Evolutionary conservation across 2,113 vertebrate genomes (phyloP), one percentile per base, ranked within the genome.

Genomic region (Indicator maculatus): DNA sequence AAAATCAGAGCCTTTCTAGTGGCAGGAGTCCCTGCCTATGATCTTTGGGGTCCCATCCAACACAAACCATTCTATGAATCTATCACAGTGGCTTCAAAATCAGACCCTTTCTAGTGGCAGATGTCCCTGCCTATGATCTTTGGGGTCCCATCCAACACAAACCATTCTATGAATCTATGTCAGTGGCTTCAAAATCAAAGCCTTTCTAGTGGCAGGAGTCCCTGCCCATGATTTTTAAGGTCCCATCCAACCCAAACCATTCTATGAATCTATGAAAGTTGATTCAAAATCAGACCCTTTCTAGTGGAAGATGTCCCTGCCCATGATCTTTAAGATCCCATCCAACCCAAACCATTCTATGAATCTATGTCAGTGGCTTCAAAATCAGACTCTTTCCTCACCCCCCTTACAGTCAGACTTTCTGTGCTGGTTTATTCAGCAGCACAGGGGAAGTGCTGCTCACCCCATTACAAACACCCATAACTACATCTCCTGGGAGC

Each of bases 361-460:
- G 47, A 11, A 47, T 47, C 47, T 17, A 47, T 47, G 8, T 21
- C 20, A 77, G 47, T 14, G 20, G 33, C 66, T 78, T 78, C 61
- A 64, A 60, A 77, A 59, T 5, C 2, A 0, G 52, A 59, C 45
- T 8, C 80, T 39, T 47, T 10, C 86, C 53, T 44, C 75, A 26
- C 23, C 44, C 1, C 2, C 10, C 19, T 33, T 24, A 16, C 33
- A 8, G 39, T n/a, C 16, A 9, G 41, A 58, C 36, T 74, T 66
- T 72, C 45, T 88, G 10, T 50, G 47, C 47, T 50, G 47, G 21
- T 80, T 89, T 73, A 21, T 63, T 39, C 9, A 38, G 9, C 2
- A 0, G 31, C 74, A 18, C 65, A 12, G 50, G 39, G 30, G 30
- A 16, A 0, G 1, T 60, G 44, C 27, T 1, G 2, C 52, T 78